phyloP scores from a whole-genome alignment of 2,113 vertebrate genomes.

The Chloebia gouldiae region DNA sequence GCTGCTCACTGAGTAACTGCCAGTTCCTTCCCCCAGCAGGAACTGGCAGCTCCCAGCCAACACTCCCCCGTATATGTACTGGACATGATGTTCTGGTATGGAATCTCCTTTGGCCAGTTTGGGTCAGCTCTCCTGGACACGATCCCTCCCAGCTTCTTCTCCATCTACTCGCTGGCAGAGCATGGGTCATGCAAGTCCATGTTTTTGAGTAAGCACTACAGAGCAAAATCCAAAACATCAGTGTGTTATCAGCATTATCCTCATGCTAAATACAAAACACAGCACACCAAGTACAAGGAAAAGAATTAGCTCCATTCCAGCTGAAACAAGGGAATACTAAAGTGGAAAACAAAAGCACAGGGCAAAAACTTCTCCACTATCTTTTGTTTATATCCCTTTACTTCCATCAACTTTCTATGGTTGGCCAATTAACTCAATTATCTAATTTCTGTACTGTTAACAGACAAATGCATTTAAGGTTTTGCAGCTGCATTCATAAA shows the following conservation, averaged over 20 bases:
- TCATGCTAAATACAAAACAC: not conserved
- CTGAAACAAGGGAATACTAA: not conserved
- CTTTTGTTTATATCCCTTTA: not conserved
- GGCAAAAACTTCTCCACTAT: not conserved
- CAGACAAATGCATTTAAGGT: not conserved
- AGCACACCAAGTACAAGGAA: not conserved
- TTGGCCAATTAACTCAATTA: not conserved
- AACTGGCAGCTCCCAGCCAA: not conserved
- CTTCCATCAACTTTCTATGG: not conserved
- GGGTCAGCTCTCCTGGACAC: not conserved
- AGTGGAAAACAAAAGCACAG: not conserved
- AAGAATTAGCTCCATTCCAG: not conserved
- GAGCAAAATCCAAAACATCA: not conserved
- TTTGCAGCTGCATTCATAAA: not conserved
- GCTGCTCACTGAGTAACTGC: not conserved
- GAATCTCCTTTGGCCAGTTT: not conserved
- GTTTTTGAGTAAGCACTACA: not conserved
- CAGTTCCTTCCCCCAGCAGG: not conserved
- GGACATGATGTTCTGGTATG: not conserved
- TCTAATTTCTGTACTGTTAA: not conserved
- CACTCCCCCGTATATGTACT: not conserved
- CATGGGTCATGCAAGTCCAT: not conserved
- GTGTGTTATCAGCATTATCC: not conserved
- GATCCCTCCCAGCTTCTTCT: not conserved
- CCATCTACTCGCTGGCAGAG: not conserved